Conservation (phyloP, 1,140 invertebrate genomes). For the Pseudomyrmex sp. region DNA sequence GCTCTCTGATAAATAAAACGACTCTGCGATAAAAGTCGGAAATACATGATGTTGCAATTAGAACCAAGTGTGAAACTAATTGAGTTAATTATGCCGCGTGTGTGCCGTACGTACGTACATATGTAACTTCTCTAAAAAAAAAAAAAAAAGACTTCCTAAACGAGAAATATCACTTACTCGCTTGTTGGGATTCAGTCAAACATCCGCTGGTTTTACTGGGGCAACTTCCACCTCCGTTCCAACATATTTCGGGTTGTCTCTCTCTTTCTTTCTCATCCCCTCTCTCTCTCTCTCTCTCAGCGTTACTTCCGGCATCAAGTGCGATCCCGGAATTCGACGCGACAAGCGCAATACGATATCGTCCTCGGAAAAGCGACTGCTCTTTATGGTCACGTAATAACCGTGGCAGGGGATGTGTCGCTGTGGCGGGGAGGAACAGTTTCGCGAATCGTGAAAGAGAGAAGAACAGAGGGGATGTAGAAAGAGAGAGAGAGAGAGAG, state of each 20-base stretch:
- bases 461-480: not conserved
- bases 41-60: too few relatives aligned
- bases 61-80: too few relatives aligned
- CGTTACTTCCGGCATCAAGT: constrained; percentile 48
- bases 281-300: not conserved
- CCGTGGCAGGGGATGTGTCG: constrained; percentile 47
- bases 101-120: too few relatives aligned
- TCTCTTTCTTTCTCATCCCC: not conserved
- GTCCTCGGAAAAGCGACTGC: constrained; percentile 67
- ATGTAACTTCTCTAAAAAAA: too few relatives aligned
- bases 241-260: constrained; percentile 32
- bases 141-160: not conserved
- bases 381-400: constrained; percentile 75
- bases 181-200: not conserved
- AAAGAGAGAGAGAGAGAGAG: not conserved
- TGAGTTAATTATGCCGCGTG: too few relatives aligned
- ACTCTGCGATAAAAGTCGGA: not conserved
- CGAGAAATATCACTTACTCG: constrained; percentile 44
- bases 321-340: constrained; percentile 59
- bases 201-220: constrained; percentile 29
- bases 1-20: not conserved
- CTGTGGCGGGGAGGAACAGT: constrained; percentile 5
- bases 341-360: constrained; percentile 71
- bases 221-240: constrained; percentile 20
- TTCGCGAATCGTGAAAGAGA: constrained; percentile 25